Conservation (phyloP, 2,888 invertebrate genomes). For the Eupithecia vulgata region DNA sequence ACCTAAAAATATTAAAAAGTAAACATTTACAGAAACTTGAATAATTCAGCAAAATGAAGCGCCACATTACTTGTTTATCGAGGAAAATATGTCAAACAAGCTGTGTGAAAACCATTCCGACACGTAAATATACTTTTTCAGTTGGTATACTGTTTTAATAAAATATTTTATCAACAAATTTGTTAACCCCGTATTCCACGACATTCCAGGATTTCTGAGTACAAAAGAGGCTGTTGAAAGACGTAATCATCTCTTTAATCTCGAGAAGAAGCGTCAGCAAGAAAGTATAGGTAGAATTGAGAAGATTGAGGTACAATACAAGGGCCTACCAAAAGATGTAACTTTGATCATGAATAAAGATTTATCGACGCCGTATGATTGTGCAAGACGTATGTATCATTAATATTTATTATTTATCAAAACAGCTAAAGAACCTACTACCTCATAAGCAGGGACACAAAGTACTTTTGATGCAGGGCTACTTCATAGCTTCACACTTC, state of each 20-base stretch:
- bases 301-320: constrained; percentile 94
- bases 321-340: constrained; percentile 89
- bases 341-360: constrained; percentile 95
- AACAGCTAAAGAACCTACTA: neutral
- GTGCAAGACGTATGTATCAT: constrained; percentile 90
- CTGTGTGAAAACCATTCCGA: constrained; percentile 44
- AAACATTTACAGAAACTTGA: constrained; percentile 8
- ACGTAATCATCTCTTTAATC: constrained; percentile 88
- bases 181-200: neutral
- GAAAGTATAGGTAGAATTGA: constrained; percentile 92
- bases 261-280: constrained; percentile 90
- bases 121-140: constrained; percentile 40
- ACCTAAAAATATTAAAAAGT: constrained; percentile 49
- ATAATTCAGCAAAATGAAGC: constrained; percentile 61
- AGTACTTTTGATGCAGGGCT: neutral
- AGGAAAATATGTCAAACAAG: constrained; percentile 55
- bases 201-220: constrained; percentile 70
- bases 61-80: constrained; percentile 57
- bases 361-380: constrained; percentile 96
- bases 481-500: neutral
- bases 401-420: neutral
- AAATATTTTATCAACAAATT: neutral
- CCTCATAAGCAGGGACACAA: too few relatives aligned
- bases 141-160: constrained; percentile 2
- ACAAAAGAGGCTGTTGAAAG: constrained; percentile 81